Evolutionary conservation across 2,888 invertebrate species (phyloP), one percentile per base, ranked within the genome.

Genomic region (Tenthredo notha): DNA sequence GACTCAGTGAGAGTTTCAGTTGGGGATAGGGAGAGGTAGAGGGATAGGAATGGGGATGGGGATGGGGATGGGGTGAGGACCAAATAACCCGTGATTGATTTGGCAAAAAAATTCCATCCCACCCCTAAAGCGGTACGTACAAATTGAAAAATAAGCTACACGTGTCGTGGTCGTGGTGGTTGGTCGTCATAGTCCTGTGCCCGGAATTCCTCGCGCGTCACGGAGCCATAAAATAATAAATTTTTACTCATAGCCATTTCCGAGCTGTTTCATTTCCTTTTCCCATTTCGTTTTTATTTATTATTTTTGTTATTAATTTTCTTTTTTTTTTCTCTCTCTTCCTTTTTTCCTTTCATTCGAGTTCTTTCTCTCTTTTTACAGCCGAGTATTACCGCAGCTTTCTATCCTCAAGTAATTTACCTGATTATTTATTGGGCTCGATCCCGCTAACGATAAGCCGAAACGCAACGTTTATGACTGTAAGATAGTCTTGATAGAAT

Each of bases 1-100:
- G 37, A 47, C 47, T 47, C 61, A 12, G 78, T 47, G 78, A 33
- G 74, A 75, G 75, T 80, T 83, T 85, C 77, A 87, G 86, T 87
- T 85, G 87, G 87, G 88, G 89, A 88, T 89, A 89, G 88, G 86
- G 87, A 86, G 86, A 33, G 33, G 33, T 33, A 33, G 33, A 33
- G 86, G 2, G 29, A 2, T 33, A 33, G 33, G 4, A n/a, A n/a
- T n/a, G n/a, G 33, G 77, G 85, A 70, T 77, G 84, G 29, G 65
- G 84, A 84, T 86, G 88, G 87, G 88, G 87, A 85, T 29, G 85
- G 84, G 50, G 77, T 58, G 82, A 84, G 78, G 86, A 89, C 88
- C 91, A 91, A 91, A 92, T 92, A 92, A 91, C 89, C 89, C 86
- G 89, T 92, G 91, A 92, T 92, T 92, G 91, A 92, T 92, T 91